phyloP scores from a whole-genome alignment of 2,113 vertebrate genomes.

The Aptenodytes forsteri region DNA sequence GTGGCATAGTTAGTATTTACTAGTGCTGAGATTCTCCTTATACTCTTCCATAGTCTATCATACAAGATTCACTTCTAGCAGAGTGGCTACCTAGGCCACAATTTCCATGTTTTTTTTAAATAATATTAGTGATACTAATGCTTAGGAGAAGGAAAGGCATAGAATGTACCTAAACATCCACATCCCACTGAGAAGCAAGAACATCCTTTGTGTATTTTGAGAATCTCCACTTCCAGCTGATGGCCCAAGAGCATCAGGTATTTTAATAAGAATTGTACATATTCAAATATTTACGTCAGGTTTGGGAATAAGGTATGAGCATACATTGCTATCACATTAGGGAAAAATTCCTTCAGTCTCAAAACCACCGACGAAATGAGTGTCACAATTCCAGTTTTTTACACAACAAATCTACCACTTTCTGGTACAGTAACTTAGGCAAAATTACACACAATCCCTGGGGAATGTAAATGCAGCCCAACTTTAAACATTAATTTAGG shows the following conservation, averaged over 20 bases:
- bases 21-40: constrained; percentile 12
- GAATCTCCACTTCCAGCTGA: not conserved
- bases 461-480: not conserved
- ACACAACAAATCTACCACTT: not conserved
- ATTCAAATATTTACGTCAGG: not conserved
- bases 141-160: not conserved
- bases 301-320: not conserved
- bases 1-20: constrained; percentile 36
- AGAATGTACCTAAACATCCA: not conserved
- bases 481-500: not conserved
- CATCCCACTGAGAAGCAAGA: not conserved
- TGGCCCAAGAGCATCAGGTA: not conserved
- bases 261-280: not conserved
- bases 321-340: not conserved
- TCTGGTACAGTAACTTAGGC: not conserved
- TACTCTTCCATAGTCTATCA: not conserved
- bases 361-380: not conserved
- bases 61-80: not conserved
- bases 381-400: not conserved
- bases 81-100: not conserved
- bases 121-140: not conserved
- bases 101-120: not conserved
- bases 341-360: not conserved
- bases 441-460: not conserved
- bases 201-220: not conserved